phyloP scores from a whole-genome alignment of 2,888 invertebrate species.

The Synergus laeviventris region DNA sequence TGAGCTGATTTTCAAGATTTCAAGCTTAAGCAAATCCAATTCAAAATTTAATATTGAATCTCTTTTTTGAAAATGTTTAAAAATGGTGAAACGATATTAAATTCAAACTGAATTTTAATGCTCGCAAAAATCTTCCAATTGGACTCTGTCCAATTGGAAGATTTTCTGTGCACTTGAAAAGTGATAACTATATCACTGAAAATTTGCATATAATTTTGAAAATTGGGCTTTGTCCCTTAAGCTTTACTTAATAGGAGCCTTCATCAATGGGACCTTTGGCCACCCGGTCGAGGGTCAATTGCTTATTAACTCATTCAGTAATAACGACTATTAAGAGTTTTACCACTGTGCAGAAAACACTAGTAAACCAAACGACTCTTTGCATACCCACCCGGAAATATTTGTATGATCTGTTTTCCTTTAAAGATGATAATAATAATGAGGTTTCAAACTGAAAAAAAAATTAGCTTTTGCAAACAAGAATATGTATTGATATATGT shows the following conservation, averaged over 20 bases:
- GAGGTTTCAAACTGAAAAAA: too few species aligned
- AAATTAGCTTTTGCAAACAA: too few species aligned
- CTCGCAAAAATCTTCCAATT: not conserved
- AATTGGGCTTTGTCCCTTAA: constrained; percentile 57
- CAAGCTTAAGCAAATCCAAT: not conserved
- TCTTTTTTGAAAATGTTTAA: not conserved
- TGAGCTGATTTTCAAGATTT: not conserved
- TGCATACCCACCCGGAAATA: not conserved
- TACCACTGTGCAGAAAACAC: constrained; percentile 48
- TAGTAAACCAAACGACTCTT: constrained; percentile 41
- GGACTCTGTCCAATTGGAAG: not conserved
- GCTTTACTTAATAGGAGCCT: constrained; percentile 60
- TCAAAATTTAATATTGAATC: not conserved
- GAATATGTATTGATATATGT: too few species aligned
- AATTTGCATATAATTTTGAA: constrained; percentile 53
- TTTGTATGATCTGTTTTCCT: not conserved
- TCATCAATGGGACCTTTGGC: constrained; percentile 67
- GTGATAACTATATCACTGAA: not conserved
- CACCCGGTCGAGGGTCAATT: constrained; percentile 72
- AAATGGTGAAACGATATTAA: too few species aligned
- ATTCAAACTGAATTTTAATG: too few species aligned
- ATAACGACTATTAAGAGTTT: constrained; percentile 51
- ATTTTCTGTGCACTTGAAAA: not conserved
- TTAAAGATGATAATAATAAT: not conserved
- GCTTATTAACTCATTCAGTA: constrained; percentile 70